These are phyloP conservation scores for Ambastaia sidthimunki DNA, from an alignment of 2,797 vertebrate genomes.

Conservation along the genomic window DNA sequence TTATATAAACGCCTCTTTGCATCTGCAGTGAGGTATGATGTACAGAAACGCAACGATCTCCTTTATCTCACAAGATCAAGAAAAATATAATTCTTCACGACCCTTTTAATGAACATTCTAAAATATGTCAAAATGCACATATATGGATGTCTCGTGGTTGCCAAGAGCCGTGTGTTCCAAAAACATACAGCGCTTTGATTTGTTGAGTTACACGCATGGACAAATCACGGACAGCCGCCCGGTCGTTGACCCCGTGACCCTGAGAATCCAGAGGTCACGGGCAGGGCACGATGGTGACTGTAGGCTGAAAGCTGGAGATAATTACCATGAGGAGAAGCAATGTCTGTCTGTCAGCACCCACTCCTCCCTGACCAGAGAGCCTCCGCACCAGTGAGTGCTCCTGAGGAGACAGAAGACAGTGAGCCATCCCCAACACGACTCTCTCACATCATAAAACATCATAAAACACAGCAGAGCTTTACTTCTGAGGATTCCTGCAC, in stretches of 20 bases:
- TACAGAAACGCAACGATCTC: not conserved
- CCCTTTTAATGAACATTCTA: not conserved
- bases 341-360: constrained; percentile 96
- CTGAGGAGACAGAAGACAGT: constrained; percentile 68
- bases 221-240: constrained; percentile 48
- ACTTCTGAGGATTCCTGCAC: constrained; percentile 10
- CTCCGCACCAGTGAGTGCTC: constrained; percentile 92
- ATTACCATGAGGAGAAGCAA: constrained; percentile 91
- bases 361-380: constrained; percentile 91
- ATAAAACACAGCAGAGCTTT: constrained; percentile 19
- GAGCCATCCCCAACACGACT: constrained; percentile 18
- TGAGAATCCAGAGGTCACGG: constrained; percentile 42
- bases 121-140: constrained; percentile 3
- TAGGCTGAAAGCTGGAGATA: constrained; percentile 44
- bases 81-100: not conserved
- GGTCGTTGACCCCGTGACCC: constrained; percentile 41
- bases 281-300: constrained; percentile 38
- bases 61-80: not conserved
- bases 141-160: not conserved
- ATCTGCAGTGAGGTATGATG: not conserved
- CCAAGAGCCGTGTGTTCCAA: constrained; percentile 24
- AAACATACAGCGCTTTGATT: constrained; percentile 54
- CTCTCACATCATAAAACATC: constrained; percentile 53
- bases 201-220: constrained; percentile 52
- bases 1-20: not conserved